Conservation (phyloP, 2,797 vertebrate genomes). For the Steatocranus sp. region DNA sequence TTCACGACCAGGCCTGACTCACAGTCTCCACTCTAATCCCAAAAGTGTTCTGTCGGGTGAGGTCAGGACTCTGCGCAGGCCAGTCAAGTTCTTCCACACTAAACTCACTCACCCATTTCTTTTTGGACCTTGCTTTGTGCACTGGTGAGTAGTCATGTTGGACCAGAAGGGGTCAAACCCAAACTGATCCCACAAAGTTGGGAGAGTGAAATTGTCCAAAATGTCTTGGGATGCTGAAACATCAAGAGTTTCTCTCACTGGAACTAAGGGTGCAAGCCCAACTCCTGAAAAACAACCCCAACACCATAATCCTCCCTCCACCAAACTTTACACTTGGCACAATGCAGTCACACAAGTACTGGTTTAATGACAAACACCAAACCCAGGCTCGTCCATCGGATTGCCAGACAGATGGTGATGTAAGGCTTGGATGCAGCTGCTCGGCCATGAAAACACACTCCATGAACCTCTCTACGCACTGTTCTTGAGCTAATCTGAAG, state of each 20-base stretch:
- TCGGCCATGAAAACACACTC: background rate
- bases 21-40: background rate
- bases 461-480: background rate
- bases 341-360: background rate
- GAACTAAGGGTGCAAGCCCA: background rate
- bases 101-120: background rate
- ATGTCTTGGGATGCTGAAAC: background rate
- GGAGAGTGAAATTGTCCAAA: background rate
- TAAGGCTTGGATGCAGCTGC: background rate
- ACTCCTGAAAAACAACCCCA: background rate
- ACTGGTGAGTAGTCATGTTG: background rate
- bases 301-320: background rate
- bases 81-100: background rate
- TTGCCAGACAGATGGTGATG: background rate
- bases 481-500: background rate
- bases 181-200: background rate
- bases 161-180: background rate
- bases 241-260: background rate
- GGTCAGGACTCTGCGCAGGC: background rate
- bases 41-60: background rate
- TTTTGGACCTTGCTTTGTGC: background rate
- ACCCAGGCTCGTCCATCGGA: rapidly evolving
- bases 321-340: background rate
- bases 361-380: background rate
- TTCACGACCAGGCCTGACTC: background rate